Evolutionary conservation across 2,113 vertebrate species (phyloP).

Genomic region (Hoplias malabaricus): DNA sequence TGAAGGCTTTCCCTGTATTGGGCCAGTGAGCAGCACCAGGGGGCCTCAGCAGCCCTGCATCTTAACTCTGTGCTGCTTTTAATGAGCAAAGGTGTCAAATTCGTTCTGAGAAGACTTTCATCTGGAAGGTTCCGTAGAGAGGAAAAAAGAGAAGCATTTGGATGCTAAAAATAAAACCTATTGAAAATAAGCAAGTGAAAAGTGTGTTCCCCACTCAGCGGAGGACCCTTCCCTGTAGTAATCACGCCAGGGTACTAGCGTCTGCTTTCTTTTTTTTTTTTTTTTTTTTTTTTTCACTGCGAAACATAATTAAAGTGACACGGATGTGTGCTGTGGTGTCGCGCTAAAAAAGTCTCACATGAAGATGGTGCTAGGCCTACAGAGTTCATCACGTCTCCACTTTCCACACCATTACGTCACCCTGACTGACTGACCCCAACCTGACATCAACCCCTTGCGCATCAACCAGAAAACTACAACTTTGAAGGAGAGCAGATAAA

Average conservation of each 20-base stretch:
- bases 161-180: conserved; percentile 67
- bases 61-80: conserved; percentile 66
- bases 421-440: neutral
- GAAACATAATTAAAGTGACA: conserved; percentile 68
- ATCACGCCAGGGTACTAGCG: conserved; percentile 47
- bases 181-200: conserved; percentile 40
- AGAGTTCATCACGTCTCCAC: neutral
- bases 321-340: conserved; percentile 50
- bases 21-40: conserved; percentile 57
- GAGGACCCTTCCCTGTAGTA: conserved; percentile 49
- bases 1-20: conserved; percentile 47
- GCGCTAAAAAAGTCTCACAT: conserved; percentile 52
- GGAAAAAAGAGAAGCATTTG: conserved; percentile 55
- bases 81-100: conserved; percentile 76
- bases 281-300: conserved; percentile 54
- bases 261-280: too few relatives aligned
- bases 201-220: conserved; percentile 17
- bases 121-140: conserved; percentile 66
- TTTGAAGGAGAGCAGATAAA: neutral
- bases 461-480: neutral
- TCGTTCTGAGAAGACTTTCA: conserved; percentile 62
- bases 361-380: conserved; percentile 24
- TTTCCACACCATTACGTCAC: conserved; percentile 4
- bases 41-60: conserved; percentile 62
- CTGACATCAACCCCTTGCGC: neutral